Base-by-base conservation (phyloP, 2,888 invertebrate species). In the Drepana falcataria region DNA sequence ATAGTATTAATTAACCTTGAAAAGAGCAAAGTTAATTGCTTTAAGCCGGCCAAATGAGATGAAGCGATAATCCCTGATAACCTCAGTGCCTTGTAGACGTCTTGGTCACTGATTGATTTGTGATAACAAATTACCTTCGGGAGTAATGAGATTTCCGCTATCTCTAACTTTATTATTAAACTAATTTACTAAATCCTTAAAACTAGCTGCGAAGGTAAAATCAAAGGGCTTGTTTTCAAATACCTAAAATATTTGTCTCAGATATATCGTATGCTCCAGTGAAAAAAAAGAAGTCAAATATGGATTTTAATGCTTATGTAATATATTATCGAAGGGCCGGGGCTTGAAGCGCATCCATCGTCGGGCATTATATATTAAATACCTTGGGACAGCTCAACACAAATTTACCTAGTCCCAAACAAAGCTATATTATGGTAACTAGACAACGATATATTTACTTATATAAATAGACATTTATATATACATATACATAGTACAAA, bases 101-200 rank as follows among this genome's bases (percentile, higher is more conserved):
- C 51, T 54, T 57, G 63, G 62, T 64, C 65, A 58, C 58, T 60
- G 67, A 69, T 69, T 68, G 69, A 69, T 71, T 68, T 65, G 63
- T 64, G 68, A 67, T 68, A 69, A 67, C 69, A 68, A 66, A 71
- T 71, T 67, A 66, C 66, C 66, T 64, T 60, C 35, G 56, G 56
- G 55, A 52, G 53, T 40, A 58, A 52, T 49, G 58, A 51, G 57
- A 35, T 53, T 54, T 53, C 55, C 40, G 54, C 52, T 53, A 59
- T 54, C 57, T 59, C 57, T 59, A 63, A 66, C 67, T 66, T 66
- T 60, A 65, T 63, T 65, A 63, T 55, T 52, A 54, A 61, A 63
- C 60, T 62, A 69, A 69, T 68, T 68, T 64, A 65, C 59, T 61
- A 40, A 40, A 51, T 49, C 35, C 51, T 53, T 37, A 47, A 49